These are phyloP conservation scores for Polypterus bichir DNA, from an alignment of 2,113 vertebrate species.

Conservation along the genomic window DNA sequence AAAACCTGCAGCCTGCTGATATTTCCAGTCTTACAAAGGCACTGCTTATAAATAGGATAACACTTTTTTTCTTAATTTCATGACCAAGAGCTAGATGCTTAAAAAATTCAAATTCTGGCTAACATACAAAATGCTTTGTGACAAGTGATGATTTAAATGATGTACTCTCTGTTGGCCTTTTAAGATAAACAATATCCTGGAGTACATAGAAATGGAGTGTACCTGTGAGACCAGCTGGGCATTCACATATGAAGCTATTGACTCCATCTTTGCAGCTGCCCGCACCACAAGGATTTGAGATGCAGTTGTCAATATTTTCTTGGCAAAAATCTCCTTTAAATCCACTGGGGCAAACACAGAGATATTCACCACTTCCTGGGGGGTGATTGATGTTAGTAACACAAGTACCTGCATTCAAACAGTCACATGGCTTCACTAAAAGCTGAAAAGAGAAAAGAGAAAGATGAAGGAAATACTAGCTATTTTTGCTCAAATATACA, in stretches of 20 bases:
- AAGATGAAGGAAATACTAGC: too few relatives aligned
- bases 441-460: slow-evolving; percentile 36
- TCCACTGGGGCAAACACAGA: slow-evolving; percentile 53
- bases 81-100: too few relatives aligned
- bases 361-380: slow-evolving; percentile 56
- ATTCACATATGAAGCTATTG: slow-evolving; percentile 36
- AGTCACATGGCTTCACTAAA: slow-evolving; percentile 50
- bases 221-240: slow-evolving; percentile 47
- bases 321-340: slow-evolving; percentile 46
- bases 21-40: too few relatives aligned
- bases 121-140: neutral
- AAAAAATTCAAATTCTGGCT: neutral
- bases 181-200: neutral
- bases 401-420: slow-evolving; percentile 45
- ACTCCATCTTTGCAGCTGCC: slow-evolving; percentile 29
- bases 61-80: too few relatives aligned
- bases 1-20: too few relatives aligned
- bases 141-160: neutral
- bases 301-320: slow-evolving; percentile 36
- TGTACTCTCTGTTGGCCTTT: neutral
- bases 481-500: too few relatives aligned
- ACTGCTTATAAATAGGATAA: too few relatives aligned
- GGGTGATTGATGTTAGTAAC: slow-evolving; percentile 55
- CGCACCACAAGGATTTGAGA: slow-evolving; percentile 28
- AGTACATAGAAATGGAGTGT: neutral